Evolutionary conservation across 2,888 invertebrate genomes (phyloP).

Genomic region (Diaperis boleti): DNA sequence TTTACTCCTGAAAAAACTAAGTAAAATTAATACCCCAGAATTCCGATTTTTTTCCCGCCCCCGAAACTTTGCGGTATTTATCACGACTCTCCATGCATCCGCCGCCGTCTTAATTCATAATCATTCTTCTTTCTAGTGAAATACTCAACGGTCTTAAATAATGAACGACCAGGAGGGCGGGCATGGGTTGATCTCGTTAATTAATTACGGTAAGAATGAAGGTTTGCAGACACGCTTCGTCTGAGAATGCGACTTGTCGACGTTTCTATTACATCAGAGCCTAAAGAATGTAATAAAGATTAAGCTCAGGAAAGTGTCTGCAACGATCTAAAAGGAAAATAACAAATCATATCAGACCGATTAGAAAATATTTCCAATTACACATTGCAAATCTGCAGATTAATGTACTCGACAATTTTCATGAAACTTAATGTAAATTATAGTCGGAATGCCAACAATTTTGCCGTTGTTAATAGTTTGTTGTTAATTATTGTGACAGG

Average conservation of each 20-base stretch:
- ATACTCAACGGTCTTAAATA: constrained; percentile 44
- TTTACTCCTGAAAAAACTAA: too few species aligned
- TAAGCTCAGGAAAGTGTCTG: background rate
- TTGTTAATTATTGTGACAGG: constrained; percentile 35
- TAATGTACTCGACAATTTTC: constrained; percentile 19
- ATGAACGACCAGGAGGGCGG: constrained; percentile 44
- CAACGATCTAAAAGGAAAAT: background rate
- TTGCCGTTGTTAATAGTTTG: constrained; percentile 31
- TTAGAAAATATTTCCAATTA: constrained; percentile 1
- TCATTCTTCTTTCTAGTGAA: constrained; percentile 47
- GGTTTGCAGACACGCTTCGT: constrained; percentile 37
- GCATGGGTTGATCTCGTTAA: constrained; percentile 46
- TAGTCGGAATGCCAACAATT: constrained; percentile 35
- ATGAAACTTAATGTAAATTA: constrained; percentile 12
- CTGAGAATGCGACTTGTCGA: constrained; percentile 41
- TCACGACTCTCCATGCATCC: constrained; percentile 37
- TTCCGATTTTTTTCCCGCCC: too few species aligned
- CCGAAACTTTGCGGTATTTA: constrained; percentile 30
- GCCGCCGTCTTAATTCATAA: constrained; percentile 29
- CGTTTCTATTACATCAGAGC: constrained; percentile 36
- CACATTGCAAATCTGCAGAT: constrained; percentile 2
- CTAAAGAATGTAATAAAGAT: constrained; percentile 7
- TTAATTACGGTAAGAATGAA: constrained; percentile 47
- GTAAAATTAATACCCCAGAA: too few species aligned
- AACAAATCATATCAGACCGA: background rate